These are phyloP conservation scores for Microplitis mediator DNA, from an alignment of 1,140 invertebrate species.

Conservation along the genomic window DNA sequence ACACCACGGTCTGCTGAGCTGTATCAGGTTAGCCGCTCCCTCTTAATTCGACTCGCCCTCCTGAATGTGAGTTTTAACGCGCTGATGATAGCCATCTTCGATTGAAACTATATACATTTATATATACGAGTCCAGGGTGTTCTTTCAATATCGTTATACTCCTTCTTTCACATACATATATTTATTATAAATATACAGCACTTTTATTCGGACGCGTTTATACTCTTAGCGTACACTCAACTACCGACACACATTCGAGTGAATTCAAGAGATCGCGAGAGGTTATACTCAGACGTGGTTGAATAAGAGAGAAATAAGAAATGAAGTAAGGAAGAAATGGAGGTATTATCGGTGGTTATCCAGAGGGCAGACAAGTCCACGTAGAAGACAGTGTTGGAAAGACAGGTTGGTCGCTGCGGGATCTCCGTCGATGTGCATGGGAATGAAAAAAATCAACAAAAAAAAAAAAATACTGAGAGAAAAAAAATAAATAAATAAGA, in stretches of 20 bases:
- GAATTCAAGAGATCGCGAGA: neutral
- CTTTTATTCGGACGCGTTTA: too few relatives aligned
- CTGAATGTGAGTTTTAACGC: constrained; percentile 8
- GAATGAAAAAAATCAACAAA: constrained; percentile 22
- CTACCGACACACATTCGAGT: neutral
- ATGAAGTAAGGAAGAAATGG: constrained; percentile 27
- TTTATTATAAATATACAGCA: too few relatives aligned
- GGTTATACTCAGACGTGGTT: neutral
- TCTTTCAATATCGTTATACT: too few relatives aligned
- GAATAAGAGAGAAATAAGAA: neutral
- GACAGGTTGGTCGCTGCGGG: constrained; percentile 59
- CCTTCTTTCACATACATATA: too few relatives aligned
- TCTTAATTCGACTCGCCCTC: constrained; percentile 12
- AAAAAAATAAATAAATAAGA: constrained; percentile 14
- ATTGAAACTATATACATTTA: too few relatives aligned
- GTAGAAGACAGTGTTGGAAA: constrained; percentile 55
- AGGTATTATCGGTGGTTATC: constrained; percentile 56
- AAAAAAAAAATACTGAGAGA: constrained; percentile 18
- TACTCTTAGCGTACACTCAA: neutral
- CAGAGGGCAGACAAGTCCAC: constrained; percentile 41
- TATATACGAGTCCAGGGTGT: too few relatives aligned
- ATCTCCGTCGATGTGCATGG: constrained; percentile 45
- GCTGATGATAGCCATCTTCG: constrained; percentile 12
- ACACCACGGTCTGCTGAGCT: too few relatives aligned
- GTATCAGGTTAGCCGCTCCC: neutral